Percentiles rank a stretch among this genome's conserved stretches.
Evolutionary conservation across 2,888 invertebrate species (phyloP).

Genomic region (Mythimna vitellina): DNA sequence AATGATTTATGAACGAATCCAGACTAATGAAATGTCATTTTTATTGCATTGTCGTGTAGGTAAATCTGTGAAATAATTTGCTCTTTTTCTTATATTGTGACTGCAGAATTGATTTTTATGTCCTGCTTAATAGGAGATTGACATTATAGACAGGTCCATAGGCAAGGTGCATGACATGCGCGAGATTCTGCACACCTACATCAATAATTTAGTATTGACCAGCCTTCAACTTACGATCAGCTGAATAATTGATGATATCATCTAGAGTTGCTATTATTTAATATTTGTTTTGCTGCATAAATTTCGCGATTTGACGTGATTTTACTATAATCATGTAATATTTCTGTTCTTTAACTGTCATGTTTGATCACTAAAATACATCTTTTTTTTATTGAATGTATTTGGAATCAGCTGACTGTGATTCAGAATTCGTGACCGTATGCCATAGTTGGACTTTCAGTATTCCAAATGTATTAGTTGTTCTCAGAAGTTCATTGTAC

Average conservation of each 20-base stretch:
- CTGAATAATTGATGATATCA: constrained; percentile 86
- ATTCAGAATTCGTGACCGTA: constrained; percentile 70
- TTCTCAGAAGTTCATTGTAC: constrained; percentile 85
- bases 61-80: constrained; percentile 52
- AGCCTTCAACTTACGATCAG: constrained; percentile 87
- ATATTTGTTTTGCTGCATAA: constrained; percentile 75
- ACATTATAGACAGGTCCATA: constrained; percentile 62
- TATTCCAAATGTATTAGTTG: constrained; percentile 73
- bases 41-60: constrained; percentile 71
- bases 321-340: constrained; percentile 46
- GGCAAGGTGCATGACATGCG: constrained; percentile 61
- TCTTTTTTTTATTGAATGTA: constrained; percentile 48
- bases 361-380: constrained; percentile 41
- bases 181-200: constrained; percentile 74
- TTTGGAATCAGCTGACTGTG: constrained; percentile 69
- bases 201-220: constrained; percentile 76
- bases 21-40: constrained; percentile 68
- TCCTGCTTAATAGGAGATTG: constrained; percentile 58
- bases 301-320: constrained; percentile 56
- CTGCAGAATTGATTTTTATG: constrained; percentile 58
- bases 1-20: constrained; percentile 70
- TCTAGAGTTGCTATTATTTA: constrained; percentile 70
- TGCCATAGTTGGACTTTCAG: constrained; percentile 71
- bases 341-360: constrained; percentile 35
- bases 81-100: constrained; percentile 58